Base-by-base conservation (phyloP, 2,888 invertebrate genomes). In the Dicranocentrus wangi region DNA sequence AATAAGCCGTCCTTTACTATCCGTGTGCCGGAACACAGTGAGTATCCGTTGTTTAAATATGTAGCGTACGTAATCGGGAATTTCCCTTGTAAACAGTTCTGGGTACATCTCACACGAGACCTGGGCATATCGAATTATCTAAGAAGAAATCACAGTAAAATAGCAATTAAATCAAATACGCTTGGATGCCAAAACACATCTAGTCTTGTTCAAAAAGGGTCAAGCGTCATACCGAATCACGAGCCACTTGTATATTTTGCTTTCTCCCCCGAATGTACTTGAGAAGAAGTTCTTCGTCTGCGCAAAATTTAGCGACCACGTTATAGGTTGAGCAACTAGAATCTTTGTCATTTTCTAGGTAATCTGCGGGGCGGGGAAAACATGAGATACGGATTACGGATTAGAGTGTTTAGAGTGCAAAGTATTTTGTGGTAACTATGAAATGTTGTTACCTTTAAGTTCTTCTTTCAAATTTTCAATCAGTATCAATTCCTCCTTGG, bases 261-360 rank as follows among this genome's bases (percentile, higher is more conserved):
- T 75, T 75, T 3, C 75, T 28, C 17, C 75, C 75, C 42, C 55
- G 19, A 17, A 75, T 15, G 25, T 53, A 75, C 15, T 65, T 75
- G 1, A 75, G 21, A 28, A 75, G 75, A 7, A 66, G 5, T 2
- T 53, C 25, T 1, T 75, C 13, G 55, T 75, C 66, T 0, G 21
- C 5, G 7, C 5, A 15, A 42, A 39, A 17, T 17, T 55, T 23
- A 1, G 28, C 65, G 23, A 75, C 23, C 1, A 47, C 63, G n/a
- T 53, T n/a, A n/a, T n/a, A n/a, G n/a, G n/a, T n/a, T n/a, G n/a
- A n/a, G n/a, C n/a, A n/a, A n/a, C n/a, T n/a, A n/a, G n/a, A n/a
- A n/a, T n/a, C n/a, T n/a, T n/a, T n/a, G n/a, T n/a, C n/a, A n/a
- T n/a, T n/a, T n/a, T n/a, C n/a, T n/a, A n/a, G n/a, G n/a, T n/a